These are phyloP conservation scores for Pseudopleuronectes americanus DNA, from an alignment of 2,797 vertebrate genomes.

Conservation along the genomic window DNA sequence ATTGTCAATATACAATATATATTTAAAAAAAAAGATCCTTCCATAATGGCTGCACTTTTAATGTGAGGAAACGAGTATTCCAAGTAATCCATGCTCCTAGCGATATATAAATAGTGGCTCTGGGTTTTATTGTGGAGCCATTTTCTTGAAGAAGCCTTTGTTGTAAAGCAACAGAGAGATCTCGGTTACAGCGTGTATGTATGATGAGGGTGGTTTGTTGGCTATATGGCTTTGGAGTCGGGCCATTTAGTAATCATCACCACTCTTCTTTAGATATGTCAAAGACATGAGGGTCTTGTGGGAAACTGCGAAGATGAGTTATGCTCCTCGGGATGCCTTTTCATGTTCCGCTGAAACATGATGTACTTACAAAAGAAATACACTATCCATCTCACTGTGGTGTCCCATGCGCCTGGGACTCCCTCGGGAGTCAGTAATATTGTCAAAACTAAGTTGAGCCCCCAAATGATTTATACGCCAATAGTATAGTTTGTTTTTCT, in stretches of 20 bases:
- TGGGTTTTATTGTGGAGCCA: conserved; percentile 47
- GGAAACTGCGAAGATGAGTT: conserved; percentile 73
- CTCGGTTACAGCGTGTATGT: conserved; percentile 58
- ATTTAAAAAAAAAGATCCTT: background rate
- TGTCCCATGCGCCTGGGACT: conserved; percentile 55
- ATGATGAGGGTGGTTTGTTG: conserved; percentile 65
- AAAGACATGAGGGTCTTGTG: conserved; percentile 77
- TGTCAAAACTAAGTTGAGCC: conserved; percentile 59
- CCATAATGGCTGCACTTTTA: background rate
- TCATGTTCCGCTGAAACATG: conserved; percentile 68
- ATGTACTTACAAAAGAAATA: conserved; percentile 67
- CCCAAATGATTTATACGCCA: conserved; percentile 59
- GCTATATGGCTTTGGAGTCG: conserved; percentile 61
- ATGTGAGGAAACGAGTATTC: background rate
- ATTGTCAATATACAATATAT: background rate
- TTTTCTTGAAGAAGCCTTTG: conserved; percentile 50
- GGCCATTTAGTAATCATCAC: conserved; percentile 80
- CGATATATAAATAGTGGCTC: conserved; percentile 22
- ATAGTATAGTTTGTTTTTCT: conserved; percentile 66
- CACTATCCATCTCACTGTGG: conserved; percentile 56
- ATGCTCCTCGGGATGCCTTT: conserved; percentile 66
- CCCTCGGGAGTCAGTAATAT: conserved; percentile 55
- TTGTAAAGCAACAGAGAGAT: conserved; percentile 63
- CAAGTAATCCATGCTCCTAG: conserved; percentile 2
- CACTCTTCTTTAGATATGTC: conserved; percentile 74